Conservation (phyloP, 2,888 invertebrate species). For the Caenorhabditis macrosperma region DNA sequence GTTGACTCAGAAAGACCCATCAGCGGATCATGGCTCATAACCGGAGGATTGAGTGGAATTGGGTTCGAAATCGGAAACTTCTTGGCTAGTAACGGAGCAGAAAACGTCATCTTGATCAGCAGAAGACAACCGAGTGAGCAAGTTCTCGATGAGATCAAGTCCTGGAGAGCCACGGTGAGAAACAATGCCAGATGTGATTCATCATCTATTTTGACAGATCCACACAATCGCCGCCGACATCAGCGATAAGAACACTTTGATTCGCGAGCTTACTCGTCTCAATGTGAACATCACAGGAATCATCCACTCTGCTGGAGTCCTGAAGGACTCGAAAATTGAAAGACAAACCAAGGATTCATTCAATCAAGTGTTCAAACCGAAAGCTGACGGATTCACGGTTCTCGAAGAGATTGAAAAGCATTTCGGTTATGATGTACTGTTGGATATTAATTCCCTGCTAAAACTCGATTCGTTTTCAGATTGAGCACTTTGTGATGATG, state of each 20-base stretch:
- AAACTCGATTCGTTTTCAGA: conserved; percentile 16
- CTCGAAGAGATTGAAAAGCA: conserved; percentile 62
- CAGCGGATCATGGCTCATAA: conserved; percentile 70
- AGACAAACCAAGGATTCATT: conserved; percentile 66
- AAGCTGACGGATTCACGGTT: conserved; percentile 64
- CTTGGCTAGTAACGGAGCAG: conserved; percentile 56
- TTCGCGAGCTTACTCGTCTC: conserved; percentile 37
- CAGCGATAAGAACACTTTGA: conserved; percentile 51
- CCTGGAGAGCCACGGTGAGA: conserved; percentile 51
- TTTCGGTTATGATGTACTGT: conserved; percentile 48
- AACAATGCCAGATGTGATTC: no score
- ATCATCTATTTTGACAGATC: conserved; percentile 25
- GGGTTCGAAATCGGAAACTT: conserved; percentile 72
- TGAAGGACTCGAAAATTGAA: conserved; percentile 69
- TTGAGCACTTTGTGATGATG: conserved; percentile 71
- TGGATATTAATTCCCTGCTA: neutral
- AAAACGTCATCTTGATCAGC: conserved; percentile 62
- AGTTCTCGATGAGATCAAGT: conserved; percentile 34
- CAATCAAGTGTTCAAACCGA: conserved; percentile 70
- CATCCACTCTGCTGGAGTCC: conserved; percentile 75
- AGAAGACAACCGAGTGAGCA: conserved; percentile 60
- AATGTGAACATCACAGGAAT: conserved; percentile 63
- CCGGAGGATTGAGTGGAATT: conserved; percentile 77
- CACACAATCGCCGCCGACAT: conserved; percentile 65
- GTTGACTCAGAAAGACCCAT: conserved; percentile 2